Evolutionary conservation across 2,797 vertebrate species (phyloP), one percentile per base, ranked within the genome.

Genomic region (Loris lydekkerianus): DNA sequence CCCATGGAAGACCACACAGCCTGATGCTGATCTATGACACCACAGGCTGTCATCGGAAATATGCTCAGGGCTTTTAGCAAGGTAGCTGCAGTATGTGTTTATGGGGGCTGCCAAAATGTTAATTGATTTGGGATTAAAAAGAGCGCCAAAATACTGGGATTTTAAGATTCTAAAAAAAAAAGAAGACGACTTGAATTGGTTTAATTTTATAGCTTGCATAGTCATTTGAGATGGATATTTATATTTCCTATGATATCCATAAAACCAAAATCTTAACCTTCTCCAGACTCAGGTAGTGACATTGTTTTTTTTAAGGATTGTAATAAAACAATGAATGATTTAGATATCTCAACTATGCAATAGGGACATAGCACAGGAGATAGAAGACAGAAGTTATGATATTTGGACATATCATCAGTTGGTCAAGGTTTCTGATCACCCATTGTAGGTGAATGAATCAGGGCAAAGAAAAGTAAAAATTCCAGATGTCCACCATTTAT

Each of bases 221-320:
- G 80, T 0, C 63, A 82, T 89, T 46, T 61, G 23, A 13, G 13
- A 58, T 83, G 40, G 10, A 86, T 61, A 89, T 53, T 82, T 80
- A 76, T 1, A 73, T 67, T 83, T 92, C 77, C n/a, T 67, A 10
- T 73, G 5, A 31, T 40, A 11, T 65, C n/a, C 15, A 43, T 73
- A 86, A 94, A 93, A 70, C 21, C 53, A 84, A 96, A 93, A 37
- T 49, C 20, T 63, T 86, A 83, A 87, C 18, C 25, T 13, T 60
- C 49, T 87, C 58, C 15, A 63, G 20, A 91, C 77, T 86, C 23
- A n/a, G 84, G 14, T 56, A 90, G 9, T 56, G 77, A 43, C 5
- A 25, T 23, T 82, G 80, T 72, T 88, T 43, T 25, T 91, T 69
- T n/a, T 29, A 65, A 31, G 13, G 31, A 29, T 93, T 78, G 49